Conservation (phyloP, 2,888 invertebrate species). For the Xanthorhoe designata region DNA sequence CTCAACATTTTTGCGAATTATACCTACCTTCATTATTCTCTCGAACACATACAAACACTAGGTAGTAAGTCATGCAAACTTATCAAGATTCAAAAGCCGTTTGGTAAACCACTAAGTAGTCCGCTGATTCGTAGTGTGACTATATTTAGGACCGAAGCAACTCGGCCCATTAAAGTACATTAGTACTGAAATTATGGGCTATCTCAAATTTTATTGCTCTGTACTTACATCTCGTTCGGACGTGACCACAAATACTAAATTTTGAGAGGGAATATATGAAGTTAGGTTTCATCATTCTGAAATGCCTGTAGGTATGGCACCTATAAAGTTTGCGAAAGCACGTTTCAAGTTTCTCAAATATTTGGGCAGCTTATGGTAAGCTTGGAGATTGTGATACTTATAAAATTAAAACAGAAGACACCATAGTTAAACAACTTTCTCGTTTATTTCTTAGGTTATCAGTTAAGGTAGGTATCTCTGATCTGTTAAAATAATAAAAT, state of each 20-base stretch:
- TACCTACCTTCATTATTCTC: too few relatives aligned
- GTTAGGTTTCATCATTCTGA: conserved; percentile 5
- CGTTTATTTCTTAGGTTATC: too few relatives aligned
- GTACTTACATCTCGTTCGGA: conserved; percentile 29
- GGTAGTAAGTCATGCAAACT: neutral
- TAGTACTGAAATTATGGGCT: conserved; percentile 39
- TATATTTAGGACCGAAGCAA: conserved; percentile 36
- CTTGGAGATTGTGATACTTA: neutral
- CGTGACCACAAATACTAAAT: conserved; percentile 37
- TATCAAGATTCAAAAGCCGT: conserved; percentile 18
- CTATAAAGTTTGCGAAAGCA: conserved; percentile 11
- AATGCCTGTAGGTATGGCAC: neutral
- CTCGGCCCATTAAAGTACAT: conserved; percentile 41
- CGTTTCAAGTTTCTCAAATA: conserved; percentile 8
- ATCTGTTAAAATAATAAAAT: too few relatives aligned
- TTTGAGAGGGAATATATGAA: neutral
- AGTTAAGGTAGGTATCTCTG: too few relatives aligned
- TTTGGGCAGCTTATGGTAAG: conserved; percentile 1
- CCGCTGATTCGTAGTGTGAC: conserved; percentile 29
- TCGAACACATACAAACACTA: neutral
- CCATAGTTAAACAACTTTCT: neutral
- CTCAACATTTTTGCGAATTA: too few relatives aligned
- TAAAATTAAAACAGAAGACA: neutral
- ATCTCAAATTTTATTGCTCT: conserved; percentile 39
- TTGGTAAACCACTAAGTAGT: conserved; percentile 8